phyloP scores from a whole-genome alignment of 2,113 vertebrate species.

The Plecotus auritus region DNA sequence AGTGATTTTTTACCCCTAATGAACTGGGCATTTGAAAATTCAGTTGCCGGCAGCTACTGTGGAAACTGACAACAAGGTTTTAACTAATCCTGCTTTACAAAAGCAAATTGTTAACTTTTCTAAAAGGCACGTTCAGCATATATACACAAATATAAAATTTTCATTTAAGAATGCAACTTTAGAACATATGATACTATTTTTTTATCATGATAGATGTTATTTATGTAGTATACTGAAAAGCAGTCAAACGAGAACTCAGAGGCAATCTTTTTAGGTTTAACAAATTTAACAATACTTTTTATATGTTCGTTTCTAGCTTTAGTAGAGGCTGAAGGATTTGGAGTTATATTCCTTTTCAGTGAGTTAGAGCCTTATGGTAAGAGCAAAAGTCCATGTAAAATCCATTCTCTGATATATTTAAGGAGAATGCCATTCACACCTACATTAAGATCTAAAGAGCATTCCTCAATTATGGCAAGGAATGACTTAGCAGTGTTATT shows the following conservation, averaged over 20 bases:
- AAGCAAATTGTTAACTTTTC: neutral
- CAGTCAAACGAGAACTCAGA: neutral
- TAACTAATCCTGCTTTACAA: neutral
- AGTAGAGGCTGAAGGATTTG: neutral
- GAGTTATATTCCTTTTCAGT: neutral
- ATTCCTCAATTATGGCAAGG: accelerated
- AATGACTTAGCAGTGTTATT: neutral
- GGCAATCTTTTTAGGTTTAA: neutral
- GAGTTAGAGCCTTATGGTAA: neutral
- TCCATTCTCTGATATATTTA: neutral
- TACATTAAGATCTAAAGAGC: neutral
- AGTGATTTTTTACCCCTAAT: neutral
- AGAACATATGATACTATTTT: neutral
- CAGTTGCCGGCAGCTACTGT: too few species aligned
- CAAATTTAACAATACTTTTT: neutral
- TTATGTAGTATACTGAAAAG: neutral
- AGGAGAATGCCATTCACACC: neutral
- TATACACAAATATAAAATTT: neutral
- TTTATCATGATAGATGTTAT: neutral
- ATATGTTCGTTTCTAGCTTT: neutral
- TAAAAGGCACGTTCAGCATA: neutral
- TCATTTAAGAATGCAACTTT: neutral
- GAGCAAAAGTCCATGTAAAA: neutral
- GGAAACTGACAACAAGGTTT: neutral
- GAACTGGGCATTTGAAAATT: neutral